phyloP scores from a whole-genome alignment of 2,888 invertebrate species.

The Drosophila suboccidentalis region DNA sequence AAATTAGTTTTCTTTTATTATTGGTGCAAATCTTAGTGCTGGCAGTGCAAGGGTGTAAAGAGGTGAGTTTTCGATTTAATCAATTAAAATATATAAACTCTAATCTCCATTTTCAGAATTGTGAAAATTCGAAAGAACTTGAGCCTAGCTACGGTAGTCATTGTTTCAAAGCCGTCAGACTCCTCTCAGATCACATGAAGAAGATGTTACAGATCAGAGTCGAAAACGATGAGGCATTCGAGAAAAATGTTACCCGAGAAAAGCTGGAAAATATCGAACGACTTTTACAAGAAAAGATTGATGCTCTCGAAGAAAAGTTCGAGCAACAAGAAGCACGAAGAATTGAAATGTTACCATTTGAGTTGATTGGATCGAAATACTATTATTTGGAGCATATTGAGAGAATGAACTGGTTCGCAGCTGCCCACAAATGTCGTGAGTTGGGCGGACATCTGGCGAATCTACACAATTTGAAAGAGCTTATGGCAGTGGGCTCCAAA shows the following conservation, averaged over 20 bases:
- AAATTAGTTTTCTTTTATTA: not conserved
- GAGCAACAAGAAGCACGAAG: not conserved
- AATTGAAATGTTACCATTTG: not conserved
- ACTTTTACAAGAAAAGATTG: not conserved
- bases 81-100: not conserved
- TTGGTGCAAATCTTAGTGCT: not conserved
- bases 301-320: not conserved
- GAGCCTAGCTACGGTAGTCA: slow-evolving; percentile 8
- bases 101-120: not conserved
- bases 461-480: slow-evolving; percentile 1
- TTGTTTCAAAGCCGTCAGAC: slow-evolving; percentile 3
- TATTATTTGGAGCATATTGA: slow-evolving; percentile 4
- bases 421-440: not conserved
- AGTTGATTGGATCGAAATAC: slow-evolving; percentile 12
- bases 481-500: not conserved
- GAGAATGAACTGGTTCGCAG: slow-evolving; percentile 4
- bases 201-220: not conserved
- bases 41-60: not conserved
- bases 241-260: not conserved
- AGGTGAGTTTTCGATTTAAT: not conserved
- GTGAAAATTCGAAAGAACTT: not conserved
- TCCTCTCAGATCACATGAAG: slow-evolving; percentile 5
- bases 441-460: slow-evolving; percentile 10
- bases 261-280: not conserved
- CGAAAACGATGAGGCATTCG: not conserved